phyloP scores from a whole-genome alignment of 2,888 invertebrate species.

The Coleophora flavipennella region DNA sequence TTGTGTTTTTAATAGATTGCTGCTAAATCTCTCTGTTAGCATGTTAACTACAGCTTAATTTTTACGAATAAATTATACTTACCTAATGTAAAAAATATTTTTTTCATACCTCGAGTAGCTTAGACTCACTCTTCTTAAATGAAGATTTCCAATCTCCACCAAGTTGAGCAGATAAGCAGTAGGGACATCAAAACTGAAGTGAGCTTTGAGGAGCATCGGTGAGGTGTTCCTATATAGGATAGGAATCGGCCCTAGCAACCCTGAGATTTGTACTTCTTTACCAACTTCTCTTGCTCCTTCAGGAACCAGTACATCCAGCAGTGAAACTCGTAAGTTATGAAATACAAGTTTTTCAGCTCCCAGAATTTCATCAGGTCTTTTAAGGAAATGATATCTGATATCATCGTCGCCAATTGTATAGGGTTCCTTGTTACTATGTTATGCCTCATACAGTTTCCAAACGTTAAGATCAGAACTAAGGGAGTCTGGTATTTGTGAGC shows the following conservation, averaged over 20 bases:
- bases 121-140: constrained; percentile 42
- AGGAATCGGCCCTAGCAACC: constrained; percentile 44
- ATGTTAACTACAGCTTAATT: no score
- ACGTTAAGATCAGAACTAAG: constrained; percentile 47
- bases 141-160: constrained; percentile 72
- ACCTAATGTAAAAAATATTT: background rate
- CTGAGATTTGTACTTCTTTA: constrained; percentile 43
- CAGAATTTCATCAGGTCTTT: constrained; percentile 66
- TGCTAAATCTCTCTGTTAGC: no score
- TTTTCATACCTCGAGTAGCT: constrained; percentile 41
- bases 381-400: constrained; percentile 45
- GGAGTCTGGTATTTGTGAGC: constrained; percentile 61
- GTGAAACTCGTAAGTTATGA: constrained; percentile 46
- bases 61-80: background rate
- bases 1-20: no score
- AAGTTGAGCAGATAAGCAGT: constrained; percentile 68
- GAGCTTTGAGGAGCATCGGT: constrained; percentile 59
- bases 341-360: constrained; percentile 60
- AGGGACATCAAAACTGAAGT: constrained; percentile 59
- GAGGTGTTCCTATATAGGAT: constrained; percentile 48
- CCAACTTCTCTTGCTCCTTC: constrained; percentile 43
- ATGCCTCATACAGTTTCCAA: constrained; percentile 56
- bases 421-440: constrained; percentile 51
- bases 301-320: constrained; percentile 55
- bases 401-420: constrained; percentile 46